Conservation (phyloP, 2,888 invertebrate genomes). For the Galerucella calmariensis region DNA sequence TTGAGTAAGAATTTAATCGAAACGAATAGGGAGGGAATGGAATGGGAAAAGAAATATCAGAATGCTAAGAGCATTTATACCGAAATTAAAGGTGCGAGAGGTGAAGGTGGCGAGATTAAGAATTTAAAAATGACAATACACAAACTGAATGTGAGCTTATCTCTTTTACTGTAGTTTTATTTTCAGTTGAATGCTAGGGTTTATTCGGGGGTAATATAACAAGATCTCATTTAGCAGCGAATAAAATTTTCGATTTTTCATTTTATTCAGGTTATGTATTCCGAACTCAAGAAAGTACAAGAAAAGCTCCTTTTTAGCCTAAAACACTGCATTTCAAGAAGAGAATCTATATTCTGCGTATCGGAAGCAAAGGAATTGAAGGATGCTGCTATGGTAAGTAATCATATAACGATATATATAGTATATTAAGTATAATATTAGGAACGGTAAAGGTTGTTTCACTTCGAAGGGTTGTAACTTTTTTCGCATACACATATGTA, state of each 20-base stretch:
- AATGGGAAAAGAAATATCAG: slow-evolving; percentile 85
- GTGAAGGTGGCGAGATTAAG: slow-evolving; percentile 76
- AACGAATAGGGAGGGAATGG: slow-evolving; percentile 75
- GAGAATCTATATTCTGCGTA: slow-evolving; percentile 72
- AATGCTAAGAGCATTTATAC: slow-evolving; percentile 78
- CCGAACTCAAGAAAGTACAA: slow-evolving; percentile 68
- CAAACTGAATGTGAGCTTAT: slow-evolving; percentile 56
- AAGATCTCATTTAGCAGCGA: too few relatives aligned
- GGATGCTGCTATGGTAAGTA: slow-evolving; percentile 47
- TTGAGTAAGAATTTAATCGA: slow-evolving; percentile 73
- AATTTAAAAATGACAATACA: slow-evolving; percentile 85
- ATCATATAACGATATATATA: neutral
- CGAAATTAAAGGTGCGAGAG: slow-evolving; percentile 74
- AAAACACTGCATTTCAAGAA: slow-evolving; percentile 73
- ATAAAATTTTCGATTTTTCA: too few relatives aligned
- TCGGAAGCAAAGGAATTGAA: slow-evolving; percentile 70
- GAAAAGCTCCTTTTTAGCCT: slow-evolving; percentile 73
- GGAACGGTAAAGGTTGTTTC: too few relatives aligned
- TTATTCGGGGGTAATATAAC: too few relatives aligned
- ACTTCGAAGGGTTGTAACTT: too few relatives aligned
- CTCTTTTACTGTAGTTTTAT: neutral
- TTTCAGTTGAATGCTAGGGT: neutral
- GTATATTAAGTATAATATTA: too few relatives aligned
- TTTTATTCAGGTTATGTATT: slow-evolving; percentile 74
- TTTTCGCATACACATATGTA: too few relatives aligned